A percentile compares a stretch with the other conserved stretches of the same genome.
Evolutionary conservation across 2,888 invertebrate species (phyloP).

Genomic region (Gerris lacustris): DNA sequence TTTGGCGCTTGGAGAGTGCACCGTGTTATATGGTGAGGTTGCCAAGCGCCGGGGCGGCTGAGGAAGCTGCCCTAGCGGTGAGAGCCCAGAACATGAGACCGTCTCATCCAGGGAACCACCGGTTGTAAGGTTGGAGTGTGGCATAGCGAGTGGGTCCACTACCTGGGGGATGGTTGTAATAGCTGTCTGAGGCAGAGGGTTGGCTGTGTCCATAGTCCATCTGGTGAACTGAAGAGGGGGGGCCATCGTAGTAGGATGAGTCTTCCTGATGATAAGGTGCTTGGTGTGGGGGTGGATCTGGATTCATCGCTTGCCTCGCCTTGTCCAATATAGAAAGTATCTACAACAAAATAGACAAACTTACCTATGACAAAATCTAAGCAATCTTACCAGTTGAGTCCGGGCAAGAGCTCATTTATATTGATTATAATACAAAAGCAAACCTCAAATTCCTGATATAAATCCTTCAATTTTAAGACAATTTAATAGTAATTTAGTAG

Average conservation of each 20-base stretch:
- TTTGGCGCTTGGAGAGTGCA: background rate
- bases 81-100: conserved; percentile 1
- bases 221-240: background rate
- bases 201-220: background rate
- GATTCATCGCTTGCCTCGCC: conserved; percentile 67
- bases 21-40: background rate
- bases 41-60: background rate
- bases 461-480: too few relatives aligned
- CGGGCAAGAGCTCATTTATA: too few relatives aligned
- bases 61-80: background rate
- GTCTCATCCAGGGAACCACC: conserved; percentile 3
- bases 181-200: background rate
- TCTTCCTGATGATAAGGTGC: background rate
- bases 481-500: too few relatives aligned
- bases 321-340: conserved; percentile 73
- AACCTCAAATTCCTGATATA: too few relatives aligned
- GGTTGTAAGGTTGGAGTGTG: background rate
- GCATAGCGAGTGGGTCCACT: conserved; percentile 1
- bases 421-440: too few relatives aligned
- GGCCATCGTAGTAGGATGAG: background rate
- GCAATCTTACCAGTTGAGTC: too few relatives aligned
- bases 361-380: too few relatives aligned
- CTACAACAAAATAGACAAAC: conserved; percentile 34
- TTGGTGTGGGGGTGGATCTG: background rate
- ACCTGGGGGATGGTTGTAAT: conserved; percentile 1